Conservation (phyloP, 2,797 vertebrate species). For the Steatocranus sp. region DNA sequence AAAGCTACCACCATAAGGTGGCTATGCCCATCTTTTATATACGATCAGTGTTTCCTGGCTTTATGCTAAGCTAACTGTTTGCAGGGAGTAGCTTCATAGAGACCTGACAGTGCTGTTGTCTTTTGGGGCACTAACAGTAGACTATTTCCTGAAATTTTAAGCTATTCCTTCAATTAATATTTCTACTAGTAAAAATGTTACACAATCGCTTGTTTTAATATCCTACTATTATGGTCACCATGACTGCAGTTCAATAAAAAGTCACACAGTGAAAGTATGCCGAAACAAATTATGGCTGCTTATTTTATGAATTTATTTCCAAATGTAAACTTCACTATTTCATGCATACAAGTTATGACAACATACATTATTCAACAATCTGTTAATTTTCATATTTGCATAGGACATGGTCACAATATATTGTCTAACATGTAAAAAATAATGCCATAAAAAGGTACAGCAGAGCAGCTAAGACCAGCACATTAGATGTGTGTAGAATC, state of each 20-base stretch:
- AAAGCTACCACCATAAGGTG: background rate
- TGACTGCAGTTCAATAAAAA: background rate
- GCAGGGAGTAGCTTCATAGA: background rate
- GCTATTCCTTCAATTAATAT: background rate
- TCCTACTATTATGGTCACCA: background rate
- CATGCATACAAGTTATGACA: slow-evolving; percentile 98
- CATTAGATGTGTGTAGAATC: slow-evolving; percentile 73
- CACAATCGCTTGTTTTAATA: background rate
- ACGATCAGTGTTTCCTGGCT: background rate
- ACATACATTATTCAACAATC: slow-evolving; percentile 90
- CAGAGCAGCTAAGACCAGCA: slow-evolving; percentile 90
- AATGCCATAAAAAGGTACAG: slow-evolving; percentile 93
- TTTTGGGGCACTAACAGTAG: background rate
- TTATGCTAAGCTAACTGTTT: background rate
- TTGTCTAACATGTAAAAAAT: slow-evolving; percentile 98
- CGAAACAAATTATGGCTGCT: slow-evolving; percentile 40
- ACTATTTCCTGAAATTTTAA: background rate
- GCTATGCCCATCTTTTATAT: background rate
- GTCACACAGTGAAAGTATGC: background rate
- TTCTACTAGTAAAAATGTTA: background rate
- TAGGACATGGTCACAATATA: slow-evolving; percentile 98
- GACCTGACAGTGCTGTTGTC: background rate
- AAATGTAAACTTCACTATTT: slow-evolving; percentile 98
- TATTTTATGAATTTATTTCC: slow-evolving; percentile 94
- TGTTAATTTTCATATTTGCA: slow-evolving; percentile 90